Evolutionary conservation across 30 jellyfish, hydroid and myxozoan genomes (phyloP), one percentile per base, ranked within the genome.

Genomic region (Cassiopea xamachana): DNA sequence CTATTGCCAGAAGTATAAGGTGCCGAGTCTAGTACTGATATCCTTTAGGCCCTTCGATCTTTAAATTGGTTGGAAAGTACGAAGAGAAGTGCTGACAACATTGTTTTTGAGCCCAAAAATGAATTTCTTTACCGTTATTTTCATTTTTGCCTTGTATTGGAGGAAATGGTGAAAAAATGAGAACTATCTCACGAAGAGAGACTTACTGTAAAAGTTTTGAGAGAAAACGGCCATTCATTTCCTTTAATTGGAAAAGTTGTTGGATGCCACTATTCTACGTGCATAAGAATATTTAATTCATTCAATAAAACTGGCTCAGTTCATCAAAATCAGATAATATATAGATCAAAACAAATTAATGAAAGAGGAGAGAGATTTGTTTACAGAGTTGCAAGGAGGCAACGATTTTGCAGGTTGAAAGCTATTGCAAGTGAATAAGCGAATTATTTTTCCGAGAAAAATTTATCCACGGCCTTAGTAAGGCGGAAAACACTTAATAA

Each of bases 141-240:
- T 59, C 69, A 59, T 59, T 6, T 59, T 59, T 59, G 69, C 39
- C 48, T 43, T 69, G 39, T 27, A 27, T 27, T 27, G 39, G 39
- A 27, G 39, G 39, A 27, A 27, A 27, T 27, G 39, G 39, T 27
- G 39, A 27, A 27, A 27, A 27, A 27, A 27, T 27, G 39, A 27
- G 39, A 27, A 27, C 39, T 27, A 27, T 27, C 39, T 27, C 39
- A 27, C 39, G 39, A 27, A 27, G 39, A 27, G 39, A 27, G 79
- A 69, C 79, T 69, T 6, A 69, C 79, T 69, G 79, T 59, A 59
- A 69, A 69, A 8, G 79, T 69, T 69, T 69, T 69, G 79, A 69
- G 79, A 17, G 79, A 69, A 69, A 69, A 27, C 39, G 39, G 39
- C 39, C 39, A 27, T 27, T 27, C 39, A 27, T 27, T 27, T 27